phyloP scores from a whole-genome alignment of 2,888 invertebrate species.

The Serripes groenlandicus region DNA sequence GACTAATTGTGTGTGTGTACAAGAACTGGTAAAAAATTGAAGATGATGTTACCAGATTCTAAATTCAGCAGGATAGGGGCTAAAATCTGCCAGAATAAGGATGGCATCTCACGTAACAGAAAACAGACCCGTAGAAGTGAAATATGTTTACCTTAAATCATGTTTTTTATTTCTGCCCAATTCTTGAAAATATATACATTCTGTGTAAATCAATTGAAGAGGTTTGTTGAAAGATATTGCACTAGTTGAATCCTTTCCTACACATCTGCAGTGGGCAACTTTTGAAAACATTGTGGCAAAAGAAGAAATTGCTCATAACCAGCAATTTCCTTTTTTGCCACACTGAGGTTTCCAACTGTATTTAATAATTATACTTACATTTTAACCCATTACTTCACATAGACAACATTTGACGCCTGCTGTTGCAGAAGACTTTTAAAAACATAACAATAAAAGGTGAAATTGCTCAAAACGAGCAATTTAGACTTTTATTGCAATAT shows the following conservation, averaged over 20 bases:
- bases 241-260: neutral
- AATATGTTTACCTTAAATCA: neutral
- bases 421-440: no score
- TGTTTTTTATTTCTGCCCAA: neutral
- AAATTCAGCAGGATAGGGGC: no score
- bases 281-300: neutral
- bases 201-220: neutral
- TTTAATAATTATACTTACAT: no score
- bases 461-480: no score
- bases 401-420: no score
- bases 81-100: no score
- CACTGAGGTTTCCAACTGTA: neutral
- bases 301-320: neutral
- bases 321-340: neutral
- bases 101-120: neutral
- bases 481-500: no score
- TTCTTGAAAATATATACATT: slow-evolving; percentile 5
- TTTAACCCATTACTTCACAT: no score
- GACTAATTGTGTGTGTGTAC: no score
- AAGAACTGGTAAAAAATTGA: no score
- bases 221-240: neutral
- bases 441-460: no score
- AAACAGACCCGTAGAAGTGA: neutral
- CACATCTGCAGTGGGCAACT: neutral
- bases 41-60: no score